Evolutionary conservation across 2,113 vertebrate genomes (phyloP).

Genomic region (Triplophysa tibetana): DNA sequence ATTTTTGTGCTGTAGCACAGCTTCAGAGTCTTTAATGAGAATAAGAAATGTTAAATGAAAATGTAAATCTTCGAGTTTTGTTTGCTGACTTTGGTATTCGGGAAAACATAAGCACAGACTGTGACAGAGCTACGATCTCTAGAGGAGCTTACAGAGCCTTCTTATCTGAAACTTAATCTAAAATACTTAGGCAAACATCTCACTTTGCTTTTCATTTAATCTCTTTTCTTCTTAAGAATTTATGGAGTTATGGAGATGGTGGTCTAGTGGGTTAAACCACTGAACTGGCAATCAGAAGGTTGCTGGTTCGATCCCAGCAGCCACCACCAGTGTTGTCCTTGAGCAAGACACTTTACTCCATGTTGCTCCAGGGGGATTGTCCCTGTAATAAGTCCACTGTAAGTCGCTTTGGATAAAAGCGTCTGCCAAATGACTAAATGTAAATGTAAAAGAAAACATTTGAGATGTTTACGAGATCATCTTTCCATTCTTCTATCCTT

Average conservation of each 20-base stretch:
- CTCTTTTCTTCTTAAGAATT: background rate
- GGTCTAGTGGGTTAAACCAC: too few species aligned
- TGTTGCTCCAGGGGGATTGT: too few species aligned
- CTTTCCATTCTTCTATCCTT: background rate
- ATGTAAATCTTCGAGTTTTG: background rate
- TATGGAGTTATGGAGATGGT: too few species aligned
- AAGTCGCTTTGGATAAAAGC: too few species aligned
- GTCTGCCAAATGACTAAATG: too few species aligned
- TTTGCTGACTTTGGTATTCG: background rate
- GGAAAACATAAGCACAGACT: background rate
- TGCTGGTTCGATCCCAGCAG: too few species aligned
- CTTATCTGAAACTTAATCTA: background rate
- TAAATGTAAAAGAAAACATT: too few species aligned
- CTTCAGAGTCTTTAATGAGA: background rate
- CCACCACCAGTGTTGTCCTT: too few species aligned
- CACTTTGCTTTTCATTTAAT: conserved; percentile 10
- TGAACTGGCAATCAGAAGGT: too few species aligned
- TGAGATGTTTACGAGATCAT: background rate
- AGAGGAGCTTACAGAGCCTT: background rate
- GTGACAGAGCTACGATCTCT: background rate
- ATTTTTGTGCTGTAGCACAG: background rate
- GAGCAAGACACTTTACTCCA: too few species aligned
- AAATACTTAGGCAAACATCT: conserved; percentile 11
- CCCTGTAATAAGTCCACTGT: too few species aligned
- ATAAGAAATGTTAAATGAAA: too few species aligned